These are phyloP conservation scores for Dicycla oo DNA, from an alignment of 2,888 invertebrate species.

Conservation along the genomic window DNA sequence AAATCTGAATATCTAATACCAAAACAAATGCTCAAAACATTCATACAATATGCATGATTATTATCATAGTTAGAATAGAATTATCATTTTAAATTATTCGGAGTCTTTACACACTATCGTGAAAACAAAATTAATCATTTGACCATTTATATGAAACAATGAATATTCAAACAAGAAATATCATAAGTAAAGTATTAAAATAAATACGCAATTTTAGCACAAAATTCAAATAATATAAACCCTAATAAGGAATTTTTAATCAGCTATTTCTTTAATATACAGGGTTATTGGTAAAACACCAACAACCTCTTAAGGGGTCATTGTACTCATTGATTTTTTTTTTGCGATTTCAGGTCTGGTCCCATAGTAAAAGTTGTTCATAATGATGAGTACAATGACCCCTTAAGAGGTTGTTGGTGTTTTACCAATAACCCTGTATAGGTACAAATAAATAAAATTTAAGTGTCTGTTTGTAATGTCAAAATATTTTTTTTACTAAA, in stretches of 20 bases:
- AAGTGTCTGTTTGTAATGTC: no score
- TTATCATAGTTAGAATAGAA: conserved; percentile 51
- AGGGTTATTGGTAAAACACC: no score
- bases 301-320: no score
- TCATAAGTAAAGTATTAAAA: neutral
- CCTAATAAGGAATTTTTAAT: neutral
- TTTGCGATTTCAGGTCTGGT: no score
- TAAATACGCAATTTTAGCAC: neutral
- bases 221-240: neutral
- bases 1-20: conserved; percentile 10
- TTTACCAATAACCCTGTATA: no score
- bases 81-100: conserved; percentile 29
- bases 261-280: neutral
- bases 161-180: neutral
- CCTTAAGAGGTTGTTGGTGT: no score
- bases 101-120: conserved; percentile 48
- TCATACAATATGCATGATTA: conserved; percentile 51
- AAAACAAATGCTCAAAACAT: conserved; percentile 47
- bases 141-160: neutral
- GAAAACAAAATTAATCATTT: neutral
- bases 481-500: no score
- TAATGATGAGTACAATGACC: no score
- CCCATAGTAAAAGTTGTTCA: no score
- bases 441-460: no score
- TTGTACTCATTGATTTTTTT: no score